Percentiles rank a stretch among this genome's conserved stretches.
Conservation (phyloP, 2,797 vertebrate species). For the Saxicola maurus region DNA sequence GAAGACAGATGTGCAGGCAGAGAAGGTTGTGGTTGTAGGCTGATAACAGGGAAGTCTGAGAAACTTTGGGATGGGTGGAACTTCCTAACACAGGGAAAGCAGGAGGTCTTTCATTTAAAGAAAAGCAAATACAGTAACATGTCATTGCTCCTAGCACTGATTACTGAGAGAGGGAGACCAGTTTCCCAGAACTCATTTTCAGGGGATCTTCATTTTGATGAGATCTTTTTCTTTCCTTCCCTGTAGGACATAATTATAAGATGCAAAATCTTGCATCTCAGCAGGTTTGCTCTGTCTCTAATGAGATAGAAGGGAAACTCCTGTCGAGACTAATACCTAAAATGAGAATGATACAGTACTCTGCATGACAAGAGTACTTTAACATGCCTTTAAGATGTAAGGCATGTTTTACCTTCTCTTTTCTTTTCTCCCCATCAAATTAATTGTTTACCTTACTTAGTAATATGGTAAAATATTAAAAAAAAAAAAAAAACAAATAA, state of each 20-base stretch:
- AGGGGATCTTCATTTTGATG: neutral
- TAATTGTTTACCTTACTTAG: neutral
- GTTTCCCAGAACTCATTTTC: slow-evolving; percentile 13
- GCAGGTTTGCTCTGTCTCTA: slow-evolving; percentile 8
- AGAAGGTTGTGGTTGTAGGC: neutral
- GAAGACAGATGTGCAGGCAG: neutral
- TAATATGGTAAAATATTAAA: neutral
- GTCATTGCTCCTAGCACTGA: neutral
- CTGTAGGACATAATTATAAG: neutral
- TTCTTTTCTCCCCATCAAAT: neutral
- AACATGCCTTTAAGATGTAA: neutral
- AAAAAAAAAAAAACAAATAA: neutral
- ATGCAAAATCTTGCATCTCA: neutral
- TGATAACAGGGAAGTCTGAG: neutral
- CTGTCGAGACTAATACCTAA: slow-evolving; percentile 35
- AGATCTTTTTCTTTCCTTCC: slow-evolving; percentile 5
- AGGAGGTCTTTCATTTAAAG: neutral
- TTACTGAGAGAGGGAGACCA: neutral
- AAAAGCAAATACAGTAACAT: neutral
- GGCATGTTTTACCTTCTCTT: neutral
- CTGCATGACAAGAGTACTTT: neutral
- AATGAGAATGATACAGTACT: neutral
- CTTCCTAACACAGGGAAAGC: neutral
- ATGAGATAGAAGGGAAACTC: slow-evolving; percentile 35
- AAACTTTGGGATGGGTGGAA: neutral